phyloP scores from a whole-genome alignment of 2,888 invertebrate species.

The Hofmannophila pseudospretella region DNA sequence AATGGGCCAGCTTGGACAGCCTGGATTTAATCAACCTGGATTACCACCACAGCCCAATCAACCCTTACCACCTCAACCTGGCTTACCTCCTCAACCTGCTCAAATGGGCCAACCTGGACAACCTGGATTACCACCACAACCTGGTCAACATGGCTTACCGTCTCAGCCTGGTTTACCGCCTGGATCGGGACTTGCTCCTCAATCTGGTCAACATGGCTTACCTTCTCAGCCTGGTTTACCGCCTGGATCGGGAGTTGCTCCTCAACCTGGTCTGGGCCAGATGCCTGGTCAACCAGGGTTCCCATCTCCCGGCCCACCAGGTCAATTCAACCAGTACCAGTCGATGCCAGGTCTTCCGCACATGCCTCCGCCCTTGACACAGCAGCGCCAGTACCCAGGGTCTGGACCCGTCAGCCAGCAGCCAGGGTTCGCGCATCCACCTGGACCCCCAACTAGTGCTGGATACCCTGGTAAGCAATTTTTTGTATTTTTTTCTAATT shows the following conservation, averaged over 20 bases:
- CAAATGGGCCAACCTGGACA: conserved; percentile 30
- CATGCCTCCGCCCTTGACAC: conserved; percentile 65
- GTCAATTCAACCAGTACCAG: conserved; percentile 25
- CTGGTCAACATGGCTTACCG: conserved; percentile 18
- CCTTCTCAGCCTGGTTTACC: conserved; percentile 3
- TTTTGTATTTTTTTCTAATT: no score
- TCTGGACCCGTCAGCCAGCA: conserved; percentile 27
- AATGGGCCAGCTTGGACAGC: conserved; percentile 30
- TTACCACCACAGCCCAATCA: conserved; percentile 23
- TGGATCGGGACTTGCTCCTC: conserved; percentile 17
- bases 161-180: conserved; percentile 22
- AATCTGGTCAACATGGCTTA: conserved; percentile 27
- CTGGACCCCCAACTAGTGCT: conserved; percentile 32
- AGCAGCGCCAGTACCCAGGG: conserved; percentile 43
- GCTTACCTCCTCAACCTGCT: conserved; percentile 28
- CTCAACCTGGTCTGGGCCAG: conserved; percentile 13
- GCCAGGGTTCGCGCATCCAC: conserved; percentile 38
- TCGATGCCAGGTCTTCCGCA: conserved; percentile 51
- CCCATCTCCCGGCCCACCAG: conserved; percentile 15
- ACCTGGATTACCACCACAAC: conserved; percentile 25
- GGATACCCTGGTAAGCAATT: conserved; percentile 40
- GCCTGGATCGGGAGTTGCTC: conserved; percentile 15
- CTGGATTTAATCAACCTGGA: conserved; percentile 28
- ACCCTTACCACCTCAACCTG: conserved; percentile 24
- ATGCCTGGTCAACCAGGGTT: conserved; percentile 19